phyloP scores from a whole-genome alignment of 1,140 invertebrate genomes.

The Sminthurides bifidus region DNA sequence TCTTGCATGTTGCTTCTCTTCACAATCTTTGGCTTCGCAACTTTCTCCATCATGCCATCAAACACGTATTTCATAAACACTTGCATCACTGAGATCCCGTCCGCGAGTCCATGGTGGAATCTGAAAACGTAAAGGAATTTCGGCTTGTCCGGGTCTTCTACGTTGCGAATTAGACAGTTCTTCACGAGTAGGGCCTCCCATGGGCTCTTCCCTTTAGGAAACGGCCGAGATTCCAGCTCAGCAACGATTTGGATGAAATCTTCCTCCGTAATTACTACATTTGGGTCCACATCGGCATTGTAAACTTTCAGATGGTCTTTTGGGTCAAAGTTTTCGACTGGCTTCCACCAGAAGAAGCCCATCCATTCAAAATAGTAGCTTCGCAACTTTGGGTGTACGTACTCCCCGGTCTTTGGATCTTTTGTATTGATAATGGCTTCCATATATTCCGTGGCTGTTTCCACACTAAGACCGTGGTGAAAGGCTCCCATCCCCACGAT shows the following conservation, averaged over 20 bases:
- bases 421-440: slow-evolving; percentile 8
- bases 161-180: slow-evolving; percentile 15
- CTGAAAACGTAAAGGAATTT: slow-evolving; percentile 22
- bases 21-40: slow-evolving; percentile 14
- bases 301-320: slow-evolving; percentile 19
- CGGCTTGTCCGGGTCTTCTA: slow-evolving; percentile 10
- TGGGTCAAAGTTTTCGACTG: slow-evolving; percentile 17
- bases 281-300: slow-evolving; percentile 1
- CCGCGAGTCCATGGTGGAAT: slow-evolving; percentile 26
- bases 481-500: slow-evolving; percentile 30
- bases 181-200: slow-evolving; percentile 24
- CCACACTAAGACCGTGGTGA: slow-evolving; percentile 8
- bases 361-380: slow-evolving; percentile 25
- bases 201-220: slow-evolving; percentile 20
- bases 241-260: slow-evolving; percentile 22
- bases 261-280: slow-evolving; percentile 14
- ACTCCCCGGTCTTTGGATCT: slow-evolving; percentile 3
- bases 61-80: slow-evolving; percentile 26
- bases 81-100: slow-evolving; percentile 23
- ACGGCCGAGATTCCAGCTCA: slow-evolving; percentile 17
- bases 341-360: slow-evolving; percentile 29
- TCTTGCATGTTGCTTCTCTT: slow-evolving; percentile 16
- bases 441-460: slow-evolving; percentile 9
- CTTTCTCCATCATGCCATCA: slow-evolving; percentile 18
- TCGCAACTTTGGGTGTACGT: slow-evolving; percentile 19